Evolutionary conservation across 1,140 invertebrate species (phyloP), one percentile per base, ranked within the genome.

Genomic region (Zaprionus ornatus): DNA sequence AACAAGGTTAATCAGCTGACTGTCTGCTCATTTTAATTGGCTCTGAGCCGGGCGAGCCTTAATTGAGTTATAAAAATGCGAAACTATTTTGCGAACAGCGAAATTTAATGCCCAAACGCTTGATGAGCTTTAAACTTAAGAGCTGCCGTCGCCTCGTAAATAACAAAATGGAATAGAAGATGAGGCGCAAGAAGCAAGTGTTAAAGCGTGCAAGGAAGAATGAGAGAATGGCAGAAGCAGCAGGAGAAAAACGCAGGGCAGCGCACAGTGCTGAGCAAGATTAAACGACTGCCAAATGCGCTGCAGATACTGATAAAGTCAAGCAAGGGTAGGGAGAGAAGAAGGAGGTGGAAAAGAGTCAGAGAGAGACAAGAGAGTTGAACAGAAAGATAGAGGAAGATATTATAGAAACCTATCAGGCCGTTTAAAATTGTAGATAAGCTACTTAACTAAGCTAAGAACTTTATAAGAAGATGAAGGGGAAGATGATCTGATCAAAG

Each of bases 21-120:
- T 48, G 80, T 83, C 84, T 74, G 80, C 77, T 76, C 85, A 84
- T 80, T 88, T 87, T 87, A 87, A 87, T 87, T 87, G 83, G 84
- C 84, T 86, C 59, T 57, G 77, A 79, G 67, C 65, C 64, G 77
- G 74, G 40, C 40, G 40, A 77, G 70, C 56, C 84, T 80, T 88
- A 87, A 87, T 82, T 87, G 83, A 87, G 83, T 88, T 88, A 88
- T 87, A 88, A 87, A 76, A 87, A 86, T 88, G 80, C 73, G 73
- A 74, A 86, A 88, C 83, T 86, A 86, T 88, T 86, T 80, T 69
- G 85, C 40, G 55, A 76, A 76, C 56, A 76, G 57, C 74, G 66
- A 76, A 72, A 61, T 76, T 76, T 76, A 76, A 76, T 72, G 68
- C 69, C 35, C 56, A 27, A 64, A 48, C 54, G 56, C 78, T 86